These are phyloP conservation scores for Choloepus didactylus DNA, from an alignment of 2,797 vertebrate species.

Conservation along the genomic window DNA sequence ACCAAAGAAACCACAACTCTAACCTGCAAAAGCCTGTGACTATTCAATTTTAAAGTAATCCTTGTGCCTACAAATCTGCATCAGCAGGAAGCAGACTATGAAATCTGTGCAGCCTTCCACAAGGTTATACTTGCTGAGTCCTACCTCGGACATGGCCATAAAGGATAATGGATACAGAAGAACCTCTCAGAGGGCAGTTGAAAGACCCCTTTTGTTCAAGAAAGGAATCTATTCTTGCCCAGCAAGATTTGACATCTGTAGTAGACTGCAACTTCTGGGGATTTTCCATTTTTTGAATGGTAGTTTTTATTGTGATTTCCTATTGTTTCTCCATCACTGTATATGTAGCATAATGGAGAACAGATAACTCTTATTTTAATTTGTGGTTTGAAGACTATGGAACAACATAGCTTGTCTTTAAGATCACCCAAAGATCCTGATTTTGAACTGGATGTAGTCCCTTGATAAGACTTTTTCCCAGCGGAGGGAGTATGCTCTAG, in stretches of 20 bases:
- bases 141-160: neutral
- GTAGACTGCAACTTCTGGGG: neutral
- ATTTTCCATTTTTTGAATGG: neutral
- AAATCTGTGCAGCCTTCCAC: neutral
- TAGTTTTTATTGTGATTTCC: conserved; percentile 4
- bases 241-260: neutral
- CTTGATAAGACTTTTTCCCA: conserved; percentile 9
- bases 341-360: neutral
- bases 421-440: neutral
- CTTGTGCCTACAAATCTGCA: neutral
- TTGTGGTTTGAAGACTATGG: neutral
- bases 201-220: neutral
- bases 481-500: neutral
- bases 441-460: neutral
- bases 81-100: neutral
- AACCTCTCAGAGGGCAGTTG: neutral
- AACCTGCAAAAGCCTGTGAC: neutral
- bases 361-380: neutral
- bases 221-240: neutral
- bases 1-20: neutral
- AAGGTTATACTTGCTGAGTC: neutral
- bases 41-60: neutral
- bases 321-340: neutral
- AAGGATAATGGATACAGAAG: neutral
- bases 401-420: neutral